Evolutionary conservation across 2,888 invertebrate species (phyloP).

Genomic region (Spialia ferax): DNA sequence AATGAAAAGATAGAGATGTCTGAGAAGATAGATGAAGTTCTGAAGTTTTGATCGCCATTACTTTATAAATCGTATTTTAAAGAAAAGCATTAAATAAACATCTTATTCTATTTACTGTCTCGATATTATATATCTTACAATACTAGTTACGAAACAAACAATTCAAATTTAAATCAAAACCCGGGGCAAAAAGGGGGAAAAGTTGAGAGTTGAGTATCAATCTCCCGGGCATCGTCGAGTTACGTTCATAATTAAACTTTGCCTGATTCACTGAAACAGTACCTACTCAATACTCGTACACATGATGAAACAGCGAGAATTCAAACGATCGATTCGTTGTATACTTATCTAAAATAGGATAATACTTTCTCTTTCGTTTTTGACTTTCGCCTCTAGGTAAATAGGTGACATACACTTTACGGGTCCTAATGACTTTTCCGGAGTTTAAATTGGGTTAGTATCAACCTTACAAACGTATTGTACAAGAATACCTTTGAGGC

Average conservation of each 20-base stretch:
- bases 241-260: constrained; percentile 36
- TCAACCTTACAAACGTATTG: too few relatives aligned
- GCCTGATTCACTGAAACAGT: neutral
- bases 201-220: constrained; percentile 24
- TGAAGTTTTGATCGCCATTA: neutral
- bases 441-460: too few relatives aligned
- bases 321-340: neutral
- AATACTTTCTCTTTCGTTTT: too few relatives aligned
- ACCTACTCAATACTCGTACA: neutral
- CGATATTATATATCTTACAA: constrained; percentile 19
- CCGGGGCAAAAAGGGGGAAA: constrained; percentile 10
- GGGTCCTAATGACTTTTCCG: too few relatives aligned
- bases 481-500: too few relatives aligned
- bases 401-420: too few relatives aligned
- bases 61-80: neutral
- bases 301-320: neutral
- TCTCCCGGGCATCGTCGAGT: constrained; percentile 23
- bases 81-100: neutral
- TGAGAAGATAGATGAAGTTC: too few relatives aligned
- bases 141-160: constrained; percentile 26
- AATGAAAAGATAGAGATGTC: too few relatives aligned
- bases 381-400: too few relatives aligned
- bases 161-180: constrained; percentile 30
- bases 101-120: neutral
- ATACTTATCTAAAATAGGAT: too few relatives aligned